These are phyloP conservation scores for Oreochromis mossambicus DNA, from an alignment of 2,797 vertebrate genomes.

Conservation along the genomic window DNA sequence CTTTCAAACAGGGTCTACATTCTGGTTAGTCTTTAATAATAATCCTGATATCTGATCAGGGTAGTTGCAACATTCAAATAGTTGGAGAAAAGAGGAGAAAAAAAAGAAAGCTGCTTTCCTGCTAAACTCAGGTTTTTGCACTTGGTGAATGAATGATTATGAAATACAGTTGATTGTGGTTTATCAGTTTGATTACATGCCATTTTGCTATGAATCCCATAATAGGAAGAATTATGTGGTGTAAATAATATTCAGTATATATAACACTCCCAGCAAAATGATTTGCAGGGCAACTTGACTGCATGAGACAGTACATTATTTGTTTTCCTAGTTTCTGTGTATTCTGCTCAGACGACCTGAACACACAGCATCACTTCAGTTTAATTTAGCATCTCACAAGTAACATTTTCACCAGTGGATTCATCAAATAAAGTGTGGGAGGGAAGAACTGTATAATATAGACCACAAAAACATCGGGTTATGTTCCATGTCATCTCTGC, in stretches of 20 bases:
- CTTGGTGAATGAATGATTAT: not conserved
- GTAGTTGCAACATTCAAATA: not conserved
- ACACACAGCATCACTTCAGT: not conserved
- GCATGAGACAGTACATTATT: not conserved
- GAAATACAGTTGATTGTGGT: not conserved
- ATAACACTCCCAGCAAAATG: not conserved
- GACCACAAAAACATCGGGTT: not conserved
- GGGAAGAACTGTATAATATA: not conserved
- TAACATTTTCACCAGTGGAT: not conserved
- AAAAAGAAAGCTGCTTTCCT: not conserved
- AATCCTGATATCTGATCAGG: not conserved
- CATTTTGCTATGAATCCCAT: not conserved
- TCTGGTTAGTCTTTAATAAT: not conserved
- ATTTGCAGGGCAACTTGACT: not conserved
- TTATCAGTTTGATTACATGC: not conserved
- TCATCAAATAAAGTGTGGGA: not conserved
- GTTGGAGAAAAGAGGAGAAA: not conserved
- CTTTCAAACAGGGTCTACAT: not conserved
- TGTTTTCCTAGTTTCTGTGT: not conserved
- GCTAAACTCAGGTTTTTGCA: not conserved
- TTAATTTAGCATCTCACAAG: not conserved
- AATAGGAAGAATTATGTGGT: not conserved
- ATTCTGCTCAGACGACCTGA: not conserved
- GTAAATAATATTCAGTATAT: not conserved
- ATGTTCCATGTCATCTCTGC: not conserved